Evolutionary conservation across 1,140 invertebrate genomes (phyloP).

Genomic region (Chironomus striatipennis): DNA sequence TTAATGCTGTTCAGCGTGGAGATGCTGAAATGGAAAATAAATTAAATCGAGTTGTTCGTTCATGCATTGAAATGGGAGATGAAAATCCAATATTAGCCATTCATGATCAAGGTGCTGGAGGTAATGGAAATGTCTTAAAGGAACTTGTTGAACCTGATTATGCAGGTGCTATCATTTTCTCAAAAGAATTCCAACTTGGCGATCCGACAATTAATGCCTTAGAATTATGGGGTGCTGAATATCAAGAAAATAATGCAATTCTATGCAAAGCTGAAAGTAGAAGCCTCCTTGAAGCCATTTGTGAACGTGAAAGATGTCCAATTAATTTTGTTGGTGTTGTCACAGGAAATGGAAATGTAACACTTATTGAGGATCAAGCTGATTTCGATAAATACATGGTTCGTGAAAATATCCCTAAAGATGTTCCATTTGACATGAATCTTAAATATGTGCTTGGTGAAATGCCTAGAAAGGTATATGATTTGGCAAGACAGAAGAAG

Average conservation of each 20-base stretch:
- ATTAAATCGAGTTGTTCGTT: constrained; percentile 84
- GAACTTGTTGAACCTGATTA: constrained; percentile 81
- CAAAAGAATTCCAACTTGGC: constrained; percentile 80
- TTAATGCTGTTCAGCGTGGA: constrained; percentile 92
- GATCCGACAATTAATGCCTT: constrained; percentile 88
- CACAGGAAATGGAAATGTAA: constrained; percentile 76
- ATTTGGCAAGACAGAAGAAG: constrained; percentile 38
- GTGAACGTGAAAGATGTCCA: constrained; percentile 80
- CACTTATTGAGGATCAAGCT: constrained; percentile 56
- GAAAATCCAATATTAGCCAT: constrained; percentile 81
- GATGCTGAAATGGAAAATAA: constrained; percentile 99
- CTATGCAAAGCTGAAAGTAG: constrained; percentile 60
- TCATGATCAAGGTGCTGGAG: constrained; percentile 77
- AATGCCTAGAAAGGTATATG: constrained; percentile 49
- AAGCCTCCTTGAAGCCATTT: constrained; percentile 59
- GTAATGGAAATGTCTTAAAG: constrained; percentile 97
- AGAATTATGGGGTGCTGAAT: constrained; percentile 97
- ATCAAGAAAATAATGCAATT: constrained; percentile 93
- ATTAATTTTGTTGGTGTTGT: constrained; percentile 89
- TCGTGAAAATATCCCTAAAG: constrained; percentile 30
- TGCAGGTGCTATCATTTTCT: constrained; percentile 82
- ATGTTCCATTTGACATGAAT: constrained; percentile 68
- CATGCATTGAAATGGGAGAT: constrained; percentile 73
- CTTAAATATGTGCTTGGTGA: constrained; percentile 78
- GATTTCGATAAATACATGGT: constrained; percentile 38